These are phyloP conservation scores for Drosophila mulleri DNA, from an alignment of 2,888 invertebrate genomes.

Conservation along the genomic window DNA sequence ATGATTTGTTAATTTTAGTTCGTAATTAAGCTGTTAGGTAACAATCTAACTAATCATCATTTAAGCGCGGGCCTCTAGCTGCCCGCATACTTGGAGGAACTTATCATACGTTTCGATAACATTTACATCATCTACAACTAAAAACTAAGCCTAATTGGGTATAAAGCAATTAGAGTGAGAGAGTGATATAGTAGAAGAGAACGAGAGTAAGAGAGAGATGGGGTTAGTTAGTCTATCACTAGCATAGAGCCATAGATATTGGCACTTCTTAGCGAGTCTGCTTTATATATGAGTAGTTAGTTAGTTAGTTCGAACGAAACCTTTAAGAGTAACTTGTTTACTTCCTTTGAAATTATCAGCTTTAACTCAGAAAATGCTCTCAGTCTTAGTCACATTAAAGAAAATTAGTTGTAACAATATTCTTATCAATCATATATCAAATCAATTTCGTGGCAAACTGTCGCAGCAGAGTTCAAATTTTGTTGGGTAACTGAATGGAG, in stretches of 20 bases:
- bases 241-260: conserved; percentile 58
- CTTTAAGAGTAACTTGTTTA: conserved; percentile 31
- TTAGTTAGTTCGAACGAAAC: conserved; percentile 54
- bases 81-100: conserved; percentile 74
- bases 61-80: conserved; percentile 51
- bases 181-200: conserved; percentile 4
- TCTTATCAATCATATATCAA: background rate
- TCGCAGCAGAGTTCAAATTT: background rate
- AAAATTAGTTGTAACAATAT: conserved; percentile 25
- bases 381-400: conserved; percentile 58
- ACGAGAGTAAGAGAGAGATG: conserved; percentile 9
- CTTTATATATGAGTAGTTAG: conserved; percentile 13
- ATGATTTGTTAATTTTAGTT: conserved; percentile 3
- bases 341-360: conserved; percentile 20
- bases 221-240: conserved; percentile 71
- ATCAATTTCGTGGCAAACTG: background rate
- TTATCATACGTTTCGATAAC: conserved; percentile 73
- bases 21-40: conserved; percentile 45
- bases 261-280: conserved; percentile 33
- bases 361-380: conserved; percentile 50
- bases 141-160: conserved; percentile 27
- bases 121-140: conserved; percentile 71
- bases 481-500: background rate
- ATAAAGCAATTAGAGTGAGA: conserved; percentile 38
- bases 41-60: conserved; percentile 53